phyloP scores from a whole-genome alignment of 1,140 invertebrate genomes.

The Cylas formicarius region DNA sequence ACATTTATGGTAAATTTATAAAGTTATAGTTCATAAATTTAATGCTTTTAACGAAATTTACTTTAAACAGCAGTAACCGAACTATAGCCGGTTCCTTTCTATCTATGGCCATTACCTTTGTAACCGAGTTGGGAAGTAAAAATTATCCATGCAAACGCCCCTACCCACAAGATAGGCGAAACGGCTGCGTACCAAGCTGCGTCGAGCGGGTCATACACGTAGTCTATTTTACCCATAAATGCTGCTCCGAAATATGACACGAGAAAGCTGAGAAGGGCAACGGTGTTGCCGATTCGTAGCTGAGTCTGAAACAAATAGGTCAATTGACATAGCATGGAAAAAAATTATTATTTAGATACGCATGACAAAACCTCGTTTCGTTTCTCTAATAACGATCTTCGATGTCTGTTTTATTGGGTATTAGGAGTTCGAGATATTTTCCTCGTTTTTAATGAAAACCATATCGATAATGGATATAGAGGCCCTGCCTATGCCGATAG shows the following conservation, averaged over 20 bases:
- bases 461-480: too few relatives aligned
- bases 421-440: too few relatives aligned
- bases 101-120: constrained; percentile 42
- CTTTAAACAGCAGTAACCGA: too few relatives aligned
- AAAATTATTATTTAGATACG: too few relatives aligned
- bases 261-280: constrained; percentile 39
- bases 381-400: too few relatives aligned
- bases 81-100: too few relatives aligned
- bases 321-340: neutral
- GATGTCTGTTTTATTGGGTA: too few relatives aligned
- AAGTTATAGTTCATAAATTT: too few relatives aligned
- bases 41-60: too few relatives aligned
- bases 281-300: constrained; percentile 46
- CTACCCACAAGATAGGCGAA: constrained; percentile 63
- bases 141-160: constrained; percentile 54
- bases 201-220: constrained; percentile 56
- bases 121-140: constrained; percentile 25
- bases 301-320: constrained; percentile 44
- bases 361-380: too few relatives aligned
- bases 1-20: constrained; percentile 1
- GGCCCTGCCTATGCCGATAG: too few relatives aligned
- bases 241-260: constrained; percentile 55
- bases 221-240: constrained; percentile 58
- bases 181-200: constrained; percentile 64
- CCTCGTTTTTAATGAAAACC: too few relatives aligned